Evolutionary conservation across 2,113 vertebrate species (phyloP).

Genomic region (Oryzias woworae): DNA sequence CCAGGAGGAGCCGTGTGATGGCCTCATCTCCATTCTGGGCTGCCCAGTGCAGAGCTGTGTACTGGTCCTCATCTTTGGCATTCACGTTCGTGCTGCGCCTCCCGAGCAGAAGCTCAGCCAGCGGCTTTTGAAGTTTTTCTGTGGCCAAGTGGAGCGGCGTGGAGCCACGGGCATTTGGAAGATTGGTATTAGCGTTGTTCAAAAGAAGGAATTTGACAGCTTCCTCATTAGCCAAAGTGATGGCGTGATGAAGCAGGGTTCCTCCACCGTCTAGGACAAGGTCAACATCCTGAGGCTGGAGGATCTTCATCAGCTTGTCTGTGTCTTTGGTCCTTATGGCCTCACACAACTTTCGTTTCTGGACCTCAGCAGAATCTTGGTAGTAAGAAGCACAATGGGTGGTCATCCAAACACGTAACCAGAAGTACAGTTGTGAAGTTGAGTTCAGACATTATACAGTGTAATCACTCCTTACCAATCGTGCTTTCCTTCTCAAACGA

Average conservation of each 20-base stretch:
- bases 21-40: conserved; percentile 91
- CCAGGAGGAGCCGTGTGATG: conserved; percentile 88
- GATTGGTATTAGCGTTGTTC: conserved; percentile 90
- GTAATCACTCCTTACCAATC: conserved; percentile 70
- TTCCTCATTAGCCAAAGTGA: conserved; percentile 88
- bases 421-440: too few species aligned
- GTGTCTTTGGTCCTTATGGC: conserved; percentile 90
- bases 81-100: conserved; percentile 90
- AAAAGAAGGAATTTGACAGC: conserved; percentile 93
- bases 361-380: conserved; percentile 88
- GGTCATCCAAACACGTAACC: too few species aligned
- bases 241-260: conserved; percentile 89
- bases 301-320: conserved; percentile 94
- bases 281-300: conserved; percentile 97
- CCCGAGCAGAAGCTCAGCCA: conserved; percentile 88
- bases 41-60: conserved; percentile 93
- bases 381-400: neutral
- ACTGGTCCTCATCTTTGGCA: conserved; percentile 93
- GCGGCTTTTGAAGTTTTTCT: conserved; percentile 82
- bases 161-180: conserved; percentile 84
- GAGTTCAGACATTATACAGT: too few species aligned
- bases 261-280: conserved; percentile 86
- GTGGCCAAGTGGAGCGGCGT: conserved; percentile 91
- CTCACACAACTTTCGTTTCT: conserved; percentile 90
- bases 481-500: conserved; percentile 93